These are phyloP conservation scores for Ovis canadensis DNA, from an alignment of 2,113 vertebrate genomes.

Conservation along the genomic window DNA sequence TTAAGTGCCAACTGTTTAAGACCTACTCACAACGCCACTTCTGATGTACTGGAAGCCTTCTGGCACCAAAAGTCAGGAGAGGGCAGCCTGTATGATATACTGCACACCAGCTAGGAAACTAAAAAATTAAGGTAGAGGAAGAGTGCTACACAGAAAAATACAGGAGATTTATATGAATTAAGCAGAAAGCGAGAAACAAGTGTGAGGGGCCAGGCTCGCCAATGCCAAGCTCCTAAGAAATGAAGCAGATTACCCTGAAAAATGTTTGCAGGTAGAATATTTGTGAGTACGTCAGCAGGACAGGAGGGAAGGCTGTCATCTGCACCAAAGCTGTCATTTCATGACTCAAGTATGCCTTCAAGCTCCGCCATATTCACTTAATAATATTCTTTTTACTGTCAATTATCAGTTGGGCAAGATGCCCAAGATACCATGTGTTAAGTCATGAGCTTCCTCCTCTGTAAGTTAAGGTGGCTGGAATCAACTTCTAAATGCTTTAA, in stretches of 20 bases:
- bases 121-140: not conserved
- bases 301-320: not conserved
- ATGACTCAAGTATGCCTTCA: not conserved
- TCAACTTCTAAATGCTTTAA: not conserved
- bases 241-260: not conserved
- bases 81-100: not conserved
- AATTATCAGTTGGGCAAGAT: not conserved
- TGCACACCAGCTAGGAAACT: not conserved
- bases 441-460: not conserved
- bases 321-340: not conserved
- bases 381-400: not conserved
- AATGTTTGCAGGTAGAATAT: not conserved
- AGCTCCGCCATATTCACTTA: not conserved
- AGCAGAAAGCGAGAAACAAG: not conserved
- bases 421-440: not conserved
- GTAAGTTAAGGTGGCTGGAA: not conserved
- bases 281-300: rapidly evolving
- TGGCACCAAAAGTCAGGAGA: not conserved
- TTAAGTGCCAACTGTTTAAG: not conserved
- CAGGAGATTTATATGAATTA: not conserved
- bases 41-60: not conserved
- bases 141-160: not conserved
- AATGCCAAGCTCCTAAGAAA: not conserved
- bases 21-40: not conserved
- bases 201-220: not conserved